Percentiles rank a stretch among this genome's conserved stretches.
phyloP scores from a whole-genome alignment of 1,140 invertebrate genomes.

The Dufourea novaeangliae region DNA sequence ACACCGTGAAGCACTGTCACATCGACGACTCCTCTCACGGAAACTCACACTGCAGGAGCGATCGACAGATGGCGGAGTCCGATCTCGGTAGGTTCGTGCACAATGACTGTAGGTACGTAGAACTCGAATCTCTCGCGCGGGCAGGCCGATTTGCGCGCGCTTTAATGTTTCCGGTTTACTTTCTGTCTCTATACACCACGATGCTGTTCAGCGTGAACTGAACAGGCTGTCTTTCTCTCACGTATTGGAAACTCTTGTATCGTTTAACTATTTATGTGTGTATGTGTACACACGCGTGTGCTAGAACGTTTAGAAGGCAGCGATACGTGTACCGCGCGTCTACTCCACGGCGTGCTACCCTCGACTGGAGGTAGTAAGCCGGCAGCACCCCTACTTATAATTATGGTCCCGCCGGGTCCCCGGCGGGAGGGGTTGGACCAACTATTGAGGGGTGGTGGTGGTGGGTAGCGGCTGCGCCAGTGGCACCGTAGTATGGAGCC shows the following conservation, averaged over 20 bases:
- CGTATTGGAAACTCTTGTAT: too few species aligned
- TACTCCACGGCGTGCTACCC: constrained; percentile 73
- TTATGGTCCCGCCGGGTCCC: constrained; percentile 71
- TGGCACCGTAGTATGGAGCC: constrained; percentile 48
- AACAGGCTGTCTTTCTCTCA: not conserved
- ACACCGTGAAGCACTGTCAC: constrained; percentile 30
- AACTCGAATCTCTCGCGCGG: not conserved
- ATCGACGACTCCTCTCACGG: constrained; percentile 29
- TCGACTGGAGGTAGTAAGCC: constrained; percentile 79
- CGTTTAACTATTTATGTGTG: too few species aligned
- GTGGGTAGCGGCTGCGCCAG: constrained; percentile 64
- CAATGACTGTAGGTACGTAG: not conserved
- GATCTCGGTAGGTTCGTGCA: constrained; percentile 42
- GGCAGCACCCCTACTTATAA: constrained; percentile 81
- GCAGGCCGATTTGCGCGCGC: not conserved
- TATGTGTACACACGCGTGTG: constrained; percentile 40
- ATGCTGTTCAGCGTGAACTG: not conserved
- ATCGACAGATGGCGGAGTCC: constrained; percentile 69
- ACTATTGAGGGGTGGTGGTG: constrained; percentile 68
- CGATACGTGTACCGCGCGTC: constrained; percentile 35
- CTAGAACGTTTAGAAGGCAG: constrained; percentile 4
- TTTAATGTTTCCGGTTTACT: not conserved
- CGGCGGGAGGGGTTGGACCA: constrained; percentile 55
- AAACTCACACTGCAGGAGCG: constrained; percentile 51
- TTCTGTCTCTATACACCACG: not conserved